Percentiles rank a stretch among this genome's conserved stretches.
These are phyloP conservation scores for Diceros bicornis DNA, from an alignment of 2,797 vertebrate species.

Conservation along the genomic window DNA sequence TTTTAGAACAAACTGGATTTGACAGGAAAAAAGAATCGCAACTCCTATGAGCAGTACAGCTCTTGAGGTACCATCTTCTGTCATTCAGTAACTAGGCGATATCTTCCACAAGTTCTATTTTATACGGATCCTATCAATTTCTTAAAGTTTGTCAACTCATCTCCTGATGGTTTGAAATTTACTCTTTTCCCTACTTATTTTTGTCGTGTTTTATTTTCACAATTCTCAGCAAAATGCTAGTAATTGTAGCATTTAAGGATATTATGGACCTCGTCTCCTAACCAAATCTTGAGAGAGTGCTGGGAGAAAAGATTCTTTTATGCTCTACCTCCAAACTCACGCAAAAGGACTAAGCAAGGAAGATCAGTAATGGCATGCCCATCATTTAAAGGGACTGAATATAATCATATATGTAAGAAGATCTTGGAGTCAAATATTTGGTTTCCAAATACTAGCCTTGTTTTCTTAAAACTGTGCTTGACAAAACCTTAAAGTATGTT, in stretches of 20 bases:
- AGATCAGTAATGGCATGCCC: background rate
- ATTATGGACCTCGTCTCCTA: background rate
- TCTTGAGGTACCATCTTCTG: background rate
- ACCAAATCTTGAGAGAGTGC: background rate
- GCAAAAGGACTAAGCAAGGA: background rate
- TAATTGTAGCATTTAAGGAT: background rate
- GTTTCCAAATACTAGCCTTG: background rate
- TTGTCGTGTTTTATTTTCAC: background rate
- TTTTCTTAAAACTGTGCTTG: slow-evolving; percentile 20
- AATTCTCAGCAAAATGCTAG: background rate
- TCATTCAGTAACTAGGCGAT: background rate
- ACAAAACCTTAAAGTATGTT: background rate
- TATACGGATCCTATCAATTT: background rate
- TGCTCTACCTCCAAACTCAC: background rate
- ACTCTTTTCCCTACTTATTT: background rate
- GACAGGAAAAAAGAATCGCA: background rate
- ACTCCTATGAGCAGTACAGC: background rate
- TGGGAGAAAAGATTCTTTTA: background rate
- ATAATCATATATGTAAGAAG: background rate
- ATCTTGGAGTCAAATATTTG: background rate
- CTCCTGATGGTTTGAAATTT: background rate
- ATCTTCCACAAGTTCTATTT: background rate
- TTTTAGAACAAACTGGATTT: slow-evolving; percentile 31
- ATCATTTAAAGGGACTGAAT: background rate
- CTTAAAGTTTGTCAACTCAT: background rate